phyloP scores from a whole-genome alignment of 1,140 invertebrate genomes.

The Dufourea novaeangliae region DNA sequence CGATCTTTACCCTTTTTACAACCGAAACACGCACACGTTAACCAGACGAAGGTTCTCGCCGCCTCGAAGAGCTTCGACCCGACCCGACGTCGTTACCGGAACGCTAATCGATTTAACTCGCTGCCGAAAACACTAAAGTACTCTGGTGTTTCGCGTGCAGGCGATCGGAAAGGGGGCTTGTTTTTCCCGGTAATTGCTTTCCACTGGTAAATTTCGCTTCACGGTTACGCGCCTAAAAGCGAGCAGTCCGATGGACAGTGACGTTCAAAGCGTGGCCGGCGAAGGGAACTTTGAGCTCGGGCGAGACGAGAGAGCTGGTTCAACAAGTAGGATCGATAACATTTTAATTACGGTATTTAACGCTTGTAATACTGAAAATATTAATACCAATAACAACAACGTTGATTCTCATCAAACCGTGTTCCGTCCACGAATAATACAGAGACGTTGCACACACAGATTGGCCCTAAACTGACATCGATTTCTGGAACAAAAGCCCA shows the following conservation, averaged over 20 bases:
- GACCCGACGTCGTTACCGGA: conserved; percentile 28
- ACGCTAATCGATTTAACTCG: conserved; percentile 53
- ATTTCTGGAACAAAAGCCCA: too few species aligned
- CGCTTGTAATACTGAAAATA: background rate
- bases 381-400: too few species aligned
- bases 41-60: background rate
- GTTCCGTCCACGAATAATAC: too few species aligned
- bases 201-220: conserved; percentile 52
- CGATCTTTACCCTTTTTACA: too few species aligned
- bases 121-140: conserved; percentile 19
- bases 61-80: background rate
- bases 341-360: background rate
- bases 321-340: background rate
- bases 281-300: conserved; percentile 5
- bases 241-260: conserved; percentile 42
- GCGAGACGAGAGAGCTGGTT: background rate
- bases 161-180: conserved; percentile 19
- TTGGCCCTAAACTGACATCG: too few species aligned
- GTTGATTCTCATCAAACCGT: too few species aligned
- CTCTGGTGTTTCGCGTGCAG: conserved; percentile 12
- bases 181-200: conserved; percentile 64
- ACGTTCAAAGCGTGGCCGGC: conserved; percentile 29
- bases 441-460: too few species aligned
- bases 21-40: too few species aligned
- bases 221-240: conserved; percentile 57